Base-by-base conservation (phyloP, 64 coral and sea anemone species). In the Acropora yongei region DNA sequence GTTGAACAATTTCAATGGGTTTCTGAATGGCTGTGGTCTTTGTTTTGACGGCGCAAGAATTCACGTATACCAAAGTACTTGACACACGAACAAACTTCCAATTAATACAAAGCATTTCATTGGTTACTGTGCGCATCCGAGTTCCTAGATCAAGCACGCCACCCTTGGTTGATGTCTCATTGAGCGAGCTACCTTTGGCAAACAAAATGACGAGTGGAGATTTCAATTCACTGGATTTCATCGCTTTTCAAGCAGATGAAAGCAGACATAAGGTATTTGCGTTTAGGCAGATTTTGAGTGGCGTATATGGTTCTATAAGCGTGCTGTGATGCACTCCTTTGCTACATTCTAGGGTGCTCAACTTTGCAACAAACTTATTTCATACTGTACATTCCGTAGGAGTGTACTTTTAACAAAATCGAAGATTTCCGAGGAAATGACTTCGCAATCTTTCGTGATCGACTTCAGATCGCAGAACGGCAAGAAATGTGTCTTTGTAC, bases 21-120 rank as follows among this genome's bases (percentile, higher is more conserved):
- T 18, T 41, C 78, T 20, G 78, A 8, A 42, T 57, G 41, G 41
- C 9, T 45, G 58, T 10, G 11, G 18, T 3, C 19, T 16, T 85
- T 85, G 82, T 85, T 85, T 85, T 71, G 82, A 72, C 82, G 17
- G 61, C 10, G 63, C 69, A 85, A 85, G 82, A 85, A 85, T 85
- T 72, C 43, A n/a, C 61, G 3, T 44, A 49, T 39, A n/a, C 58
- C 80, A 41, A 14, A 72, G 39, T 83, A 72, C 72, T 84, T 91
- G 90, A 76, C 90, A 75, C 50, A 91, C 43, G 66, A 77, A 92
- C 90, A 92, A 92, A 92, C 74, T 72, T 8, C 42, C 87, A 76
- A 93, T 93, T 93, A 93, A 78, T 45, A 79, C 87, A 74, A 84
- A 51, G 44, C 13, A 6, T 39, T 3, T 57, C 75, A 93, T 93